Evolutionary conservation across 2,113 vertebrate species (phyloP).

Genomic region (Nycticryphes semicollaris): DNA sequence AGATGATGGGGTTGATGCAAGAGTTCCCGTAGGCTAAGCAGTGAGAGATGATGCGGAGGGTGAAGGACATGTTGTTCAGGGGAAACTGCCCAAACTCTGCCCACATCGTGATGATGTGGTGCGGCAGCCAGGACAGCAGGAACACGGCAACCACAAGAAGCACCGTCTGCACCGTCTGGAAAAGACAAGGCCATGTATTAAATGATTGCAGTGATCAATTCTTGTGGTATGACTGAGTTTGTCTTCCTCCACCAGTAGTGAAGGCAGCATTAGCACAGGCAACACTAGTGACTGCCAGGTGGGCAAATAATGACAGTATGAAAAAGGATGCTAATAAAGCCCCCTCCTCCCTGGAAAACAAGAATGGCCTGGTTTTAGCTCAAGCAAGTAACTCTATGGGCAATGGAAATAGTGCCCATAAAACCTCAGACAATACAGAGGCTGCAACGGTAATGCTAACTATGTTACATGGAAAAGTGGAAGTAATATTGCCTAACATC

Average conservation of each 20-base stretch:
- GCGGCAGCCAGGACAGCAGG: conserved; percentile 84
- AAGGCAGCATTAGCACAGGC: neutral
- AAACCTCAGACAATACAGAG: neutral
- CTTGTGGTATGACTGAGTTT: neutral
- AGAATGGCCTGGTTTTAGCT: neutral
- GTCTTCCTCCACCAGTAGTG: neutral
- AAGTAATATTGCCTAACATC: neutral
- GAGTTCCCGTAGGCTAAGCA: conserved; percentile 84
- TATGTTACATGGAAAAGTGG: neutral
- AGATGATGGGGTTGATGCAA: conserved; percentile 85
- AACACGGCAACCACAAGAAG: conserved; percentile 80
- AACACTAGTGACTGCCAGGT: neutral
- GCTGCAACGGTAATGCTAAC: neutral
- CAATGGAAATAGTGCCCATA: neutral
- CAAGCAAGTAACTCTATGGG: neutral
- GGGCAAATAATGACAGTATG: neutral
- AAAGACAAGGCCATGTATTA: neutral
- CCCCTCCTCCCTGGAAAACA: neutral
- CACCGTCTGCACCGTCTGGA: conserved; percentile 81
- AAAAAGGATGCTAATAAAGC: neutral
- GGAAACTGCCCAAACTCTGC: conserved; percentile 83
- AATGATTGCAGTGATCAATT: neutral
- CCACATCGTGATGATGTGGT: conserved; percentile 86
- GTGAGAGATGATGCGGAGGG: conserved; percentile 81
- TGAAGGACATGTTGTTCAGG: conserved; percentile 79